A percentile compares a stretch with the other conserved stretches of the same genome.
phyloP scores from a whole-genome alignment of 2,888 invertebrate species.

The Leucoma salicis region DNA sequence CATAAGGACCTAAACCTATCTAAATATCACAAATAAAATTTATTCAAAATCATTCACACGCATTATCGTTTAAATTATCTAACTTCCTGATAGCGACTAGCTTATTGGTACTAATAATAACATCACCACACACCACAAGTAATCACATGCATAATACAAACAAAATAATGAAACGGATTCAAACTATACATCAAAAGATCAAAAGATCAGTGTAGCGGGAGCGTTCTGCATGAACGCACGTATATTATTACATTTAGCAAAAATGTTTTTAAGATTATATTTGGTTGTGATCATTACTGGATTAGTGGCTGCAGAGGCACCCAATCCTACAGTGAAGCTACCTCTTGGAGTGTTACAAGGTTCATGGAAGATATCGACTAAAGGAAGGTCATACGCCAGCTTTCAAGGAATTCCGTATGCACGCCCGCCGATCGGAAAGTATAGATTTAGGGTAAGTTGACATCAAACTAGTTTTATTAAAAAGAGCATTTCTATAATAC shows the following conservation, averaged over 20 bases:
- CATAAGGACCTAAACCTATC: too few species aligned
- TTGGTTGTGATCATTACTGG: slow-evolving; percentile 35
- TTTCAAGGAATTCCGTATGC: slow-evolving; percentile 87
- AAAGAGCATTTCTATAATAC: too few species aligned
- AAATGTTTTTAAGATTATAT: slow-evolving; percentile 36
- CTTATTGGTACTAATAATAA: too few species aligned
- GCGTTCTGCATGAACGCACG: background rate
- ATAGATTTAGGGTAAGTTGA: slow-evolving; percentile 81
- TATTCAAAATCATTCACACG: too few species aligned
- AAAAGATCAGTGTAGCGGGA: background rate
- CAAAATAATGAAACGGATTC: background rate
- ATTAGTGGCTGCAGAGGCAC: slow-evolving; percentile 38
- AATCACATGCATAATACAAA: background rate
- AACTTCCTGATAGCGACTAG: too few species aligned
- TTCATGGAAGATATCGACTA: slow-evolving; percentile 59
- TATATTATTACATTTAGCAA: background rate
- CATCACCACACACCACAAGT: too few species aligned
- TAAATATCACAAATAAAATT: too few species aligned
- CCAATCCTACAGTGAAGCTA: slow-evolving; percentile 58
- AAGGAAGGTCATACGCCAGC: slow-evolving; percentile 74
- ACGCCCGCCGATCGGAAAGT: slow-evolving; percentile 82
- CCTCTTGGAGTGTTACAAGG: slow-evolving; percentile 60
- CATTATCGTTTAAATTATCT: too few species aligned
- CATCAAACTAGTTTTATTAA: too few species aligned
- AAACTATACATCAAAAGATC: background rate